Conservation (phyloP, 2,113 vertebrate species). For the Lutjanus erythropterus region DNA sequence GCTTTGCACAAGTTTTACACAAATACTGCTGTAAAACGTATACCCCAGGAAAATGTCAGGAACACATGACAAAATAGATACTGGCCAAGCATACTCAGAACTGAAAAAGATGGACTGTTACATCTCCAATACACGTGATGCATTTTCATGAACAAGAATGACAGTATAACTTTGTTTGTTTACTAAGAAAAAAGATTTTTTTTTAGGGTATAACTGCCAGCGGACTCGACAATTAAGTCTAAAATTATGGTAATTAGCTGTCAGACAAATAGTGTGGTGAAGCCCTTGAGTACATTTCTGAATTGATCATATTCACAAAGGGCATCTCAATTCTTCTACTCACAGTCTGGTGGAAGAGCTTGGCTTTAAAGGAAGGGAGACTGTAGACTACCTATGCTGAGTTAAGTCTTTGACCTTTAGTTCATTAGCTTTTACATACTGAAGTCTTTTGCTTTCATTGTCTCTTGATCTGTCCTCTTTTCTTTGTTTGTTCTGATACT, state of each 20-base stretch:
- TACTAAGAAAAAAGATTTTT: neutral
- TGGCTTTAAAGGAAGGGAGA: neutral
- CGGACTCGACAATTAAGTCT: neutral
- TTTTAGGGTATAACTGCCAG: neutral
- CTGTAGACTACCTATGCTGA: neutral
- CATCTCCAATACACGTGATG: too few relatives aligned
- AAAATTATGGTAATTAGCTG: neutral
- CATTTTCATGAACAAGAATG: neutral
- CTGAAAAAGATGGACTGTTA: too few relatives aligned
- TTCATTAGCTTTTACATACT: constrained; percentile 4
- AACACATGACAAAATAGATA: too few relatives aligned
- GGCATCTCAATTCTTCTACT: neutral
- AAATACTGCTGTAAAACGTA: too few relatives aligned
- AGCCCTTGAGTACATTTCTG: neutral
- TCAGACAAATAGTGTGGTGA: too few relatives aligned
- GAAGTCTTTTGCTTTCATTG: neutral
- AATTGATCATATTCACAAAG: neutral
- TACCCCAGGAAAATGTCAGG: too few relatives aligned
- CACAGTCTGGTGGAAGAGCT: neutral
- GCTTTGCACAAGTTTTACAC: too few relatives aligned
- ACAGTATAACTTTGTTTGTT: neutral
- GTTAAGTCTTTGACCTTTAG: neutral
- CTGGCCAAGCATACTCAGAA: too few relatives aligned
- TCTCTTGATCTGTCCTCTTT: neutral
- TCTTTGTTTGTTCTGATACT: neutral